Evolutionary conservation across 1,140 invertebrate species (phyloP).

Genomic region (Bombus turneri): DNA sequence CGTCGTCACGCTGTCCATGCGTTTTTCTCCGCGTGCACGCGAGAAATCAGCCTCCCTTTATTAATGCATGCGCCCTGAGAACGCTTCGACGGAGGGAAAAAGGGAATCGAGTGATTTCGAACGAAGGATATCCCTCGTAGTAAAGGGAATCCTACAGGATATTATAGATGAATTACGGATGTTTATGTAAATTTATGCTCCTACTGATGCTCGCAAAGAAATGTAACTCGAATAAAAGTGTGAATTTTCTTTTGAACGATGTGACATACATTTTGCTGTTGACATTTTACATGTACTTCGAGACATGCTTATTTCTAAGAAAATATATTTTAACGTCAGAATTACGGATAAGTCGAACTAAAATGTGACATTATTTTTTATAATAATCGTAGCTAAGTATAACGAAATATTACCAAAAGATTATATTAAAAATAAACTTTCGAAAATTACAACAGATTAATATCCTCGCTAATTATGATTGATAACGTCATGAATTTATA

Average conservation of each 20-base stretch:
- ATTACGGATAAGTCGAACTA: no score
- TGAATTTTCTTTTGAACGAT: neutral
- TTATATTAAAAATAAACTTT: neutral
- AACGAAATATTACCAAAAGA: no score
- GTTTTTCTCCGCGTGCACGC: slow-evolving; percentile 57
- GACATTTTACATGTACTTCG: no score
- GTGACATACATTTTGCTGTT: neutral
- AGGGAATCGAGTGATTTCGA: neutral
- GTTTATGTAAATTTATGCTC: neutral
- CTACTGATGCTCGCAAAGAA: neutral
- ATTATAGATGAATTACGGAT: neutral
- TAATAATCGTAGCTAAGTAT: no score
- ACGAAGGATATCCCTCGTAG: neutral
- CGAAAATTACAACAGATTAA: neutral
- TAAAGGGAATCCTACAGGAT: neutral
- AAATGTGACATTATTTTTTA: no score
- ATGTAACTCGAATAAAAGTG: neutral
- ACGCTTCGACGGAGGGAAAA: no score
- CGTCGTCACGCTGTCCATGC: slow-evolving; percentile 42
- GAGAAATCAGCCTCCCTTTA: slow-evolving; percentile 51
- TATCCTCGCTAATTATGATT: neutral
- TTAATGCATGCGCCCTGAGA: slow-evolving; percentile 5
- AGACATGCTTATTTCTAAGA: no score
- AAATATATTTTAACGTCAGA: no score
- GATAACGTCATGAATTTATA: neutral